Percentiles rank a stretch among this genome's conserved stretches.
These are phyloP conservation scores for Muscidifurax raptorellus DNA, from an alignment of 1,140 invertebrate species.

Conservation along the genomic window DNA sequence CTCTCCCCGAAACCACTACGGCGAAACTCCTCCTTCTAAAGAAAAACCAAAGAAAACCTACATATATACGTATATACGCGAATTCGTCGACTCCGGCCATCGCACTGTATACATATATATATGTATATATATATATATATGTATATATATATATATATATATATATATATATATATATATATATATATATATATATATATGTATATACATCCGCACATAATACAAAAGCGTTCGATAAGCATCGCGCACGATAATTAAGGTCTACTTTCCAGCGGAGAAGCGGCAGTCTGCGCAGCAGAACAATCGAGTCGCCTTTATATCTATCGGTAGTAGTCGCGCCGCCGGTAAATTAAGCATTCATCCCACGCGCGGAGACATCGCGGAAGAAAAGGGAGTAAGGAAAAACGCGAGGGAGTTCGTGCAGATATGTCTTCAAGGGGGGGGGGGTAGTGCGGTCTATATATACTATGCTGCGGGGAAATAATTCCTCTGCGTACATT, in stretches of 20 bases:
- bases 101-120: no score
- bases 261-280: slow-evolving; percentile 1
- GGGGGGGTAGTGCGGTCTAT: no score
- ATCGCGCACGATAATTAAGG: slow-evolving; percentile 41
- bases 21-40: no score
- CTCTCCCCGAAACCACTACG: no score
- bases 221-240: slow-evolving; percentile 22
- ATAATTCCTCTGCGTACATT: background rate
- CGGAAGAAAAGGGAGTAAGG: slow-evolving; percentile 10
- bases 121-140: no score
- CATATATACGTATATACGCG: no score
- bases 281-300: background rate
- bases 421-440: background rate
- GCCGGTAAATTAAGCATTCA: slow-evolving; percentile 40
- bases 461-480: background rate
- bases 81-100: no score
- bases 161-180: no score
- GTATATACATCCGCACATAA: no score
- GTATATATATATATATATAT: no score
- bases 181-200: no score
- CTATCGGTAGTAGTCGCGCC: background rate
- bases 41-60: no score
- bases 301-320: slow-evolving; percentile 7
- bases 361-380: slow-evolving; percentile 22
- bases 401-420: background rate